phyloP scores from a whole-genome alignment of 53 echinoderm and acorn worm genomes.

The Echinarachnius parma region DNA sequence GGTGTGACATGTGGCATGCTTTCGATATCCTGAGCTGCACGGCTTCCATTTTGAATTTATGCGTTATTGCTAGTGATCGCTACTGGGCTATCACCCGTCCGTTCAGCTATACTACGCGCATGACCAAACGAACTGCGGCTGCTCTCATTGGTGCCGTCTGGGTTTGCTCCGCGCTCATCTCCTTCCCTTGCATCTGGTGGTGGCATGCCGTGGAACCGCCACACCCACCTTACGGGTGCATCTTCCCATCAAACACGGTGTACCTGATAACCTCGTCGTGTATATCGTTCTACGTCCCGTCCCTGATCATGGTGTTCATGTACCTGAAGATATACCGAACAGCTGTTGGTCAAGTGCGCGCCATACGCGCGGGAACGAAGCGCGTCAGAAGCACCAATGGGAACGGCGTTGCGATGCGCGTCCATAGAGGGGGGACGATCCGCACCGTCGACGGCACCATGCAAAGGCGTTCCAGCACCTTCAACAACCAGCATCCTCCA shows the following conservation, averaged over 20 bases:
- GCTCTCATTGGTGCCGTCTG: slow-evolving; percentile 72
- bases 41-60: slow-evolving; percentile 88
- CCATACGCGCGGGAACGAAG: slow-evolving; percentile 69
- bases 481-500: neutral
- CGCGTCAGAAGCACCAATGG: slow-evolving; percentile 55
- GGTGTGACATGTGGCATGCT: slow-evolving; percentile 89
- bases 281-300: slow-evolving; percentile 92
- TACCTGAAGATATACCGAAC: slow-evolving; percentile 84
- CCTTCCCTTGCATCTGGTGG: slow-evolving; percentile 93
- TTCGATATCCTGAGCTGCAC: slow-evolving; percentile 93
- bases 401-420: slow-evolving; percentile 64
- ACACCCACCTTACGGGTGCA: slow-evolving; percentile 50
- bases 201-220: slow-evolving; percentile 82
- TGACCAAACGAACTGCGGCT: slow-evolving; percentile 67
- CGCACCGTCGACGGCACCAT: neutral
- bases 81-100: slow-evolving; percentile 95
- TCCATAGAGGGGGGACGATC: slow-evolving; percentile 67
- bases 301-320: slow-evolving; percentile 77
- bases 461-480: slow-evolving; percentile 10
- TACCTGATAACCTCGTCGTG: slow-evolving; percentile 86
- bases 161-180: slow-evolving; percentile 81
- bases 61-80: slow-evolving; percentile 82
- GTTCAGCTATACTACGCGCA: slow-evolving; percentile 75
- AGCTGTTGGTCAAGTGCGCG: slow-evolving; percentile 73
- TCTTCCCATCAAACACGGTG: slow-evolving; percentile 73